Percentiles rank a stretch among this genome's conserved stretches.
phyloP scores from a whole-genome alignment of 2,888 invertebrate genomes.

The Lithophane leautieri region DNA sequence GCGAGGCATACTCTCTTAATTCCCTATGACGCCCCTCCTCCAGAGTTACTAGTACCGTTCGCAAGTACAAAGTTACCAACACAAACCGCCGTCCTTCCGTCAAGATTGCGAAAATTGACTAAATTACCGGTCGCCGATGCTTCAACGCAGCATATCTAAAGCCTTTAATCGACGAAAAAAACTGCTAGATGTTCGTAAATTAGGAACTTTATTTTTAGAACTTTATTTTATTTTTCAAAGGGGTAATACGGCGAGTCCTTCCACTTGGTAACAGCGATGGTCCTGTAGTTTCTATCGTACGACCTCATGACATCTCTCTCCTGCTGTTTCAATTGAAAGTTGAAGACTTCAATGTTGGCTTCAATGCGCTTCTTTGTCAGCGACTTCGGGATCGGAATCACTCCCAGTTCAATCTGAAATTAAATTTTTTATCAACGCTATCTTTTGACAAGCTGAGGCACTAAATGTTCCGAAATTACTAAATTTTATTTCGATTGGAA shows the following conservation, averaged over 20 bases:
- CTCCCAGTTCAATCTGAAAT: constrained; percentile 81
- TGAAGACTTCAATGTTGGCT: constrained; percentile 81
- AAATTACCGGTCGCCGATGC: neutral
- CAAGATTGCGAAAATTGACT: no score
- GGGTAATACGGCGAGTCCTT: constrained; percentile 76
- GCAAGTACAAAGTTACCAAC: no score
- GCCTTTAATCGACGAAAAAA: neutral
- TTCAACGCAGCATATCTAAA: neutral
- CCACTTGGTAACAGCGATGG: constrained; percentile 73
- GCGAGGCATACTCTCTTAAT: no score
- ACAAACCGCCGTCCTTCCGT: no score
- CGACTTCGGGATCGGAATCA: constrained; percentile 83
- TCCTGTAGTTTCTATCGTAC: constrained; percentile 77
- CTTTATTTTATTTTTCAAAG: constrained; percentile 52
- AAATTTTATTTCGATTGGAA: neutral
- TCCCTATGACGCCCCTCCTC: no score
- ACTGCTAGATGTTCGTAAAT: neutral
- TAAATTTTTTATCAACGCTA: constrained; percentile 25
- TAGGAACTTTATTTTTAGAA: constrained; percentile 1
- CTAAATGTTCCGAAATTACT: neutral
- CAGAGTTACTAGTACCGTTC: no score
- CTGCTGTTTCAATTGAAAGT: constrained; percentile 75
- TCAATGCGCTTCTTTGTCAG: constrained; percentile 74
- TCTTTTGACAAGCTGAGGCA: constrained; percentile 19
- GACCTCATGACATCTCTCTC: constrained; percentile 72